Conservation (phyloP, 1,140 invertebrate genomes). For the Lethocerus indicus region DNA sequence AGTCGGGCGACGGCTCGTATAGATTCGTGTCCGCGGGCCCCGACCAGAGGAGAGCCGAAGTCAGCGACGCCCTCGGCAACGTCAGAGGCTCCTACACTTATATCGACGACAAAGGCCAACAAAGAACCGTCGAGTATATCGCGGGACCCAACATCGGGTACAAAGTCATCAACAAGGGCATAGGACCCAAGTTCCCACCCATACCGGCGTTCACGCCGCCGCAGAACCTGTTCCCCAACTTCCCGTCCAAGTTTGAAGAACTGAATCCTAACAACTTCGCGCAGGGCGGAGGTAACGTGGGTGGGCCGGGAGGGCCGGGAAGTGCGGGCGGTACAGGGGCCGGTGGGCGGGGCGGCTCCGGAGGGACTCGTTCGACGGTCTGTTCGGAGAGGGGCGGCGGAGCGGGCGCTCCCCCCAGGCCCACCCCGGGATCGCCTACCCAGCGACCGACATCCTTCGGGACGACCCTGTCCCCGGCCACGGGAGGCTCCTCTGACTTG, state of each 20-base stretch:
- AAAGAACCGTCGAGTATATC: conserved; percentile 51
- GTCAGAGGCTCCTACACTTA: conserved; percentile 55
- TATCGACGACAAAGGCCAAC: conserved; percentile 51
- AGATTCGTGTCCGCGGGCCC: conserved; percentile 49
- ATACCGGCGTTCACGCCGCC: conserved; percentile 10
- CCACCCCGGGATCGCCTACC: too few species aligned
- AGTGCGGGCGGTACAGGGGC: conserved; percentile 9
- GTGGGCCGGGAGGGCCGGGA: conserved; percentile 8
- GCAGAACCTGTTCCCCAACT: conserved; percentile 8
- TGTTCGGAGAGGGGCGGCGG: too few species aligned
- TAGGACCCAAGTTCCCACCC: conserved; percentile 29
- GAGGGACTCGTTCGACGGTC: too few species aligned
- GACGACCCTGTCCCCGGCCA: too few species aligned
- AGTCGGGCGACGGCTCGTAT: conserved; percentile 41
- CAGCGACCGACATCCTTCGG: too few species aligned
- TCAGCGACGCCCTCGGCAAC: conserved; percentile 43
- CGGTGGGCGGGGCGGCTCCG: not conserved
- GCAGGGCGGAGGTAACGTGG: conserved; percentile 1
- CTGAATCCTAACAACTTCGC: conserved; percentile 2
- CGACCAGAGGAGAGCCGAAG: conserved; percentile 49
- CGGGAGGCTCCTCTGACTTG: too few species aligned
- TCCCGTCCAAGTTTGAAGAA: conserved; percentile 8
- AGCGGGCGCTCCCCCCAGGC: too few species aligned
- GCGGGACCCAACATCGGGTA: conserved; percentile 58
- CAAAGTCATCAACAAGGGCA: conserved; percentile 41